Percentiles rank a stretch among this genome's conserved stretches.
Conservation (phyloP, 1,140 invertebrate genomes). For the Drosophila athabasca region DNA sequence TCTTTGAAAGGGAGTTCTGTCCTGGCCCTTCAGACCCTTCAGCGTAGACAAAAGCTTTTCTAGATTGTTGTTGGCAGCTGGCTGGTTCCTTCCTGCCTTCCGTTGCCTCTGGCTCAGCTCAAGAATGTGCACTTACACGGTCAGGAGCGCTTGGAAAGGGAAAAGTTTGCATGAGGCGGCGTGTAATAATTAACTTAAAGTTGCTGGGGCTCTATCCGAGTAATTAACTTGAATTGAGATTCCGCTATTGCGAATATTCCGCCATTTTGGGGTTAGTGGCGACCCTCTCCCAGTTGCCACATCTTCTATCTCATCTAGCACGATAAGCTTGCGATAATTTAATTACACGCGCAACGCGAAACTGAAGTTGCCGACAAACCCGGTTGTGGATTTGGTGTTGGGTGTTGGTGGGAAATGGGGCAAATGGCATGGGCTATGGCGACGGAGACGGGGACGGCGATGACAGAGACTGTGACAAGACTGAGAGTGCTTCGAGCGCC, state of each 20-base stretch:
- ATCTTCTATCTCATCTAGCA: constrained; percentile 29
- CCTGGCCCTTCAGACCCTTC: constrained; percentile 5
- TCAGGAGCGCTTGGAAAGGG: constrained; percentile 15
- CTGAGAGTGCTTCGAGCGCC: no score
- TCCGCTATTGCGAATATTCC: constrained; percentile 8
- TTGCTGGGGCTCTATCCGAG: constrained; percentile 44
- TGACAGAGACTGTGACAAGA: no score
- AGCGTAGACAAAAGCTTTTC: constrained; percentile 16
- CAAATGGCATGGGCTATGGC: no score
- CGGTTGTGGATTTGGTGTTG: background rate
- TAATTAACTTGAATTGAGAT: constrained; percentile 56
- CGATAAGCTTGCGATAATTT: constrained; percentile 65
- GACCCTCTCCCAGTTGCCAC: constrained; percentile 14
- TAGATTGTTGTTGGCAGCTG: constrained; percentile 4
- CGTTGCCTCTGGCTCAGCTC: constrained; percentile 5
- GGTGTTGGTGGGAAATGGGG: background rate
- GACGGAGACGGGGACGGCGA: no score
- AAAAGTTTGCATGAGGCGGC: constrained; percentile 27
- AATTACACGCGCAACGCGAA: constrained; percentile 57
- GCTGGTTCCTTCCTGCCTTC: no score
- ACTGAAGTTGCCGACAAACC: constrained; percentile 1
- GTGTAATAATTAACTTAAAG: constrained; percentile 48
- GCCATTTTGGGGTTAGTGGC: constrained; percentile 23
- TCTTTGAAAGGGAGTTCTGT: constrained; percentile 1
- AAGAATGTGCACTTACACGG: constrained; percentile 2